These are phyloP conservation scores for Mactromeris polynyma DNA, from an alignment of 2,888 invertebrate species.

Conservation along the genomic window DNA sequence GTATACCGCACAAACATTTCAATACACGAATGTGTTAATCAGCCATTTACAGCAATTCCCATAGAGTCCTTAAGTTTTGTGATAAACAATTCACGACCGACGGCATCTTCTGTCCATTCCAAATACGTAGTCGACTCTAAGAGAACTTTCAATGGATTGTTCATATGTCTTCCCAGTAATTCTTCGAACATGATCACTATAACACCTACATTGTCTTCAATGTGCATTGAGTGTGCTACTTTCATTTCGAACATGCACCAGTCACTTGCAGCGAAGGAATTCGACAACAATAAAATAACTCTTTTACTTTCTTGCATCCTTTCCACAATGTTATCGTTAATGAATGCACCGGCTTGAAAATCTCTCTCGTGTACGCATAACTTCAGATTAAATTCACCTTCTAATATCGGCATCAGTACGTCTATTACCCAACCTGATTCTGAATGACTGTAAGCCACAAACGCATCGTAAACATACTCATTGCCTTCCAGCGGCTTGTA, in stretches of 20 bases:
- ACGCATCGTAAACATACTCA: conserved; percentile 1
- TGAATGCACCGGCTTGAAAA: conserved; percentile 6
- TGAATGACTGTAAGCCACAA: conserved; percentile 1
- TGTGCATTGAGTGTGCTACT: conserved; percentile 23
- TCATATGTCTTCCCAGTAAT: conserved; percentile 25
- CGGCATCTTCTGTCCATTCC: too few relatives aligned
- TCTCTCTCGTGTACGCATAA: conserved; percentile 29
- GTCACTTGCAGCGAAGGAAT: conserved; percentile 29
- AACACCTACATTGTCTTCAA: conserved; percentile 31
- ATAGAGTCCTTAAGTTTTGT: too few relatives aligned
- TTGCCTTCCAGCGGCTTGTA: conserved; percentile 9
- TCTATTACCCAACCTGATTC: neutral
- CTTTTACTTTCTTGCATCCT: conserved; percentile 1
- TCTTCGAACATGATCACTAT: conserved; percentile 12
- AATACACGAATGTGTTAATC: too few relatives aligned
- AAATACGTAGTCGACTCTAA: too few relatives aligned
- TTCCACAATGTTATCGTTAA: conserved; percentile 22
- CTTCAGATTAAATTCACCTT: neutral
- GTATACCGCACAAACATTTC: too few relatives aligned
- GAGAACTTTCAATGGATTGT: too few relatives aligned
- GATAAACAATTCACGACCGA: too few relatives aligned
- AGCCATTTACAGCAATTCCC: too few relatives aligned
- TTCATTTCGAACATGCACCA: conserved; percentile 34
- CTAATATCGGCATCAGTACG: neutral
- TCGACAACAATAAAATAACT: conserved; percentile 27